Percentiles rank a stretch among this genome's conserved stretches.
phyloP scores from a whole-genome alignment of 2,113 vertebrate genomes.

The Ovis aries region DNA sequence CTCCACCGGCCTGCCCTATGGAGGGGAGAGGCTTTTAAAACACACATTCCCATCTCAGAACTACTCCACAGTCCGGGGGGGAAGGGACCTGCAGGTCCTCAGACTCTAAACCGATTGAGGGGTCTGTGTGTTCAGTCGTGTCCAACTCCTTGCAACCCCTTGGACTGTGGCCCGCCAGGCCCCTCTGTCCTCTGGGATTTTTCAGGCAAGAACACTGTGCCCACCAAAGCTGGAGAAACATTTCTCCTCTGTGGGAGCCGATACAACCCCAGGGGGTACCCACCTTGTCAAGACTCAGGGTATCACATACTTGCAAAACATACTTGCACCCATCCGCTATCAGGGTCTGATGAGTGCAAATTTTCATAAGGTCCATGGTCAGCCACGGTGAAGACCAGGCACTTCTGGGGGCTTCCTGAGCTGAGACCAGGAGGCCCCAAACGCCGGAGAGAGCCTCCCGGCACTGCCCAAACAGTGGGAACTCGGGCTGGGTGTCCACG shows the following conservation, averaged over 20 bases:
- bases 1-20: not conserved
- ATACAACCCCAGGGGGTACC: not conserved
- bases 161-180: not conserved
- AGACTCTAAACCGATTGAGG: too few relatives aligned
- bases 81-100: too few relatives aligned
- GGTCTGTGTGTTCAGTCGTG: not conserved
- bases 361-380: accelerated
- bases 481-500: not conserved
- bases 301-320: not conserved
- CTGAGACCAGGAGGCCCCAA: not conserved
- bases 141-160: not conserved
- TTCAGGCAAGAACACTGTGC: not conserved
- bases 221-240: accelerated
- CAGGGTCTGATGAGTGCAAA: not conserved
- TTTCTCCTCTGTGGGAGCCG: accelerated
- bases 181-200: not conserved
- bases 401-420: not conserved
- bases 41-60: not conserved
- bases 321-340: accelerated
- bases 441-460: accelerated
- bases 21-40: not conserved
- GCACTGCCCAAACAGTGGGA: accelerated
- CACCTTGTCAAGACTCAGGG: not conserved
- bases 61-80: not conserved
- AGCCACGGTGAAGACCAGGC: not conserved